A percentile compares a stretch with the other conserved stretches of the same genome.
Evolutionary conservation across 1,140 invertebrate species (phyloP).

Genomic region (Rhyzopertha dominica): DNA sequence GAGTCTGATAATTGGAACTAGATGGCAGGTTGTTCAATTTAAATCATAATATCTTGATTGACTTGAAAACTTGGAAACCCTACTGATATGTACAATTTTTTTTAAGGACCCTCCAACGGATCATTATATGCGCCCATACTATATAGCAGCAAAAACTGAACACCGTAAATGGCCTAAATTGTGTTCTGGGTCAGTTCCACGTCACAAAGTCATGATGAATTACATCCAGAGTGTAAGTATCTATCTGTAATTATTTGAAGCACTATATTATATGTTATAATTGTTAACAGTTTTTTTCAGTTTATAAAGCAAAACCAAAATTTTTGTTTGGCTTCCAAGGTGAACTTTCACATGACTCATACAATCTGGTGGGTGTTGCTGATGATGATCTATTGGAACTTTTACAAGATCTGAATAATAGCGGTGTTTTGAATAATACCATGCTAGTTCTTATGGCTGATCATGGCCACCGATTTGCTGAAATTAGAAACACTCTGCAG

Average conservation of each 20-base stretch:
- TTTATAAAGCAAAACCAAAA: slow-evolving; percentile 64
- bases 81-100: slow-evolving; percentile 13
- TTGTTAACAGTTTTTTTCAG: slow-evolving; percentile 43
- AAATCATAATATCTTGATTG: slow-evolving; percentile 4
- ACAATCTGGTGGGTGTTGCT: slow-evolving; percentile 68
- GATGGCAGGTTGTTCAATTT: neutral
- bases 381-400: slow-evolving; percentile 70
- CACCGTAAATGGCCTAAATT: slow-evolving; percentile 52
- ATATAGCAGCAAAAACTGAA: slow-evolving; percentile 55
- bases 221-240: slow-evolving; percentile 57
- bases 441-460: slow-evolving; percentile 82
- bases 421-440: slow-evolving; percentile 67
- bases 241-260: slow-evolving; percentile 1
- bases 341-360: slow-evolving; percentile 84
- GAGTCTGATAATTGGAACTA: no score
- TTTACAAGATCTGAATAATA: slow-evolving; percentile 55
- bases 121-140: slow-evolving; percentile 85
- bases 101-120: slow-evolving; percentile 71
- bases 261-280: slow-evolving; percentile 1
- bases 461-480: slow-evolving; percentile 80
- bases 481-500: slow-evolving; percentile 77
- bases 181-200: slow-evolving; percentile 73
- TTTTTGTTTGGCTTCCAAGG: slow-evolving; percentile 85
- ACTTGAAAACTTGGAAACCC: no score
- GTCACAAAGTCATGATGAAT: slow-evolving; percentile 65